Evolutionary conservation across 2,888 invertebrate genomes (phyloP), one percentile per base, ranked within the genome.

Genomic region (Philhelius pedissequus): DNA sequence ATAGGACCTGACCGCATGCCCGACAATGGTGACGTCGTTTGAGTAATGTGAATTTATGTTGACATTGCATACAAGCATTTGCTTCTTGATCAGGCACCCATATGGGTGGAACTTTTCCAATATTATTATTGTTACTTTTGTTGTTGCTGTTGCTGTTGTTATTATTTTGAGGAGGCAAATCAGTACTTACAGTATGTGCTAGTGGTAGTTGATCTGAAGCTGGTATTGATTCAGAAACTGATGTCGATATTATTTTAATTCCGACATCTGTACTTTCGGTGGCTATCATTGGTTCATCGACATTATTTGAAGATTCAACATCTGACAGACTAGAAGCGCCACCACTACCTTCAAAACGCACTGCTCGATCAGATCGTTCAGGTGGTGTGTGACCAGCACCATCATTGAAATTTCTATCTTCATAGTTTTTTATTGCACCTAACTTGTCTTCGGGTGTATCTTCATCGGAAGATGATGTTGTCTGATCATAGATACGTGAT

Each of bases 31-130:
- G 97, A 40, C 97, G 93, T 50, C 97, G 93, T 90, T 95, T 96
- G 62, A 97, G 93, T 86, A 97, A 93, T 1, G 95, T 96, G 90
- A 97, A 98, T 90, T 94, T 95, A 54, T 93, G 91, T 82, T 95
- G 94, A 90, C 97, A 97, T 87, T 96, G 94, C 95, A 97, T 95
- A 89, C 97, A 97, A 86, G 93, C 93, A n/a, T 93, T 92, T 6
- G 97, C 96, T 87, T 96, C 96, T 4, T 94, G 93, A 90, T 98
- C 97, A 0, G 97, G 97, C 66, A 97, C 94, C 97, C 97, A 97
- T 88, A 95, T 94, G 0, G 97, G 97, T 13, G 96, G 95, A 71
- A 95, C 93, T 89, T 94, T 94, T 1, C 97, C 97, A 70, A 97
- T 90, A 86, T 92, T 90, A 13, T 48, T 40, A n/a, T 20, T 56